A percentile compares a stretch with the other conserved stretches of the same genome.
Conservation (phyloP, 2,797 vertebrate species). For the Poecile montanus region DNA sequence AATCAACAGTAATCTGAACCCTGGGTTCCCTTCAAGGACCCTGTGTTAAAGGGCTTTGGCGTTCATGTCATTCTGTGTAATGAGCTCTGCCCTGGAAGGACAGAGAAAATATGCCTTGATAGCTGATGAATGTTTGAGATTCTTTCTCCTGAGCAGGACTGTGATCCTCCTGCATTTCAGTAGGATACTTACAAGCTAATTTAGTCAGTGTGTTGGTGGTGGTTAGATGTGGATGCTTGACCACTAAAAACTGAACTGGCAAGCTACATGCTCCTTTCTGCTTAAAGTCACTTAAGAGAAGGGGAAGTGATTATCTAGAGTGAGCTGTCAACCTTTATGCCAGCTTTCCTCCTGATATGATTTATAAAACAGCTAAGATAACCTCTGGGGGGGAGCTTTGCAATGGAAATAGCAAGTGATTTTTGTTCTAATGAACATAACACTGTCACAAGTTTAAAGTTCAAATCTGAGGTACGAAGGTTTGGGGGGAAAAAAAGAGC, state of each 20-base stretch:
- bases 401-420: slow-evolving; percentile 68
- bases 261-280: slow-evolving; percentile 47
- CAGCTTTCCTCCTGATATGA: slow-evolving; percentile 61
- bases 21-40: not conserved
- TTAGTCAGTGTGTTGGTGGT: slow-evolving; percentile 32
- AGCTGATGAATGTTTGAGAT: not conserved
- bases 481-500: slow-evolving; percentile 30
- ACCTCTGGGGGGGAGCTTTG: slow-evolving; percentile 57
- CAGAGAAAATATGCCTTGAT: not conserved
- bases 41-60: not conserved
- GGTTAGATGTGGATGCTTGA: slow-evolving; percentile 28
- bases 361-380: slow-evolving; percentile 64
- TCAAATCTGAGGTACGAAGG: slow-evolving; percentile 62
- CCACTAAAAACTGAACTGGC: slow-evolving; percentile 46
- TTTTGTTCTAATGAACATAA: slow-evolving; percentile 73
- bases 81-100: not conserved
- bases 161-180: slow-evolving; percentile 13
- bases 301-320: slow-evolving; percentile 47
- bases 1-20: not conserved
- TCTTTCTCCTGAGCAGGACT: not conserved
- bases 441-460: slow-evolving; percentile 72
- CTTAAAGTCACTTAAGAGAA: slow-evolving; percentile 53
- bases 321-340: slow-evolving; percentile 70
- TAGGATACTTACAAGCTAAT: slow-evolving; percentile 52
- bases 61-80: not conserved